Base-by-base conservation (phyloP, 37 sponge, comb jelly and placozoan species). In the Geodia barretti region DNA sequence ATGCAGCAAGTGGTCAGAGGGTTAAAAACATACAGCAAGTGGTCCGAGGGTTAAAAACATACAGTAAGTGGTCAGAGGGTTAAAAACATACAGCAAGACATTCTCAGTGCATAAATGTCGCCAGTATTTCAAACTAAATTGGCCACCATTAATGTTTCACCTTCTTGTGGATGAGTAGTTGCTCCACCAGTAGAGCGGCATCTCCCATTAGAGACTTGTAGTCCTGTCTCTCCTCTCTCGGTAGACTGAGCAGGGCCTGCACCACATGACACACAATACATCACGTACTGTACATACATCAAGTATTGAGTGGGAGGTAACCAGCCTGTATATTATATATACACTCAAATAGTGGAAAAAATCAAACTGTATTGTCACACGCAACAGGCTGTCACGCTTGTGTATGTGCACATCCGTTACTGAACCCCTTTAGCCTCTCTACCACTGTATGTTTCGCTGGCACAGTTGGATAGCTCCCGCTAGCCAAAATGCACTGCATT, bases 121-220 rank as follows among this genome's bases (percentile, higher is more conserved):
- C n/a, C n/a, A n/a, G n/a, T n/a, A n/a, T n/a, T n/a, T n/a, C n/a
- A 47, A 61, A 39, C 28, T 24, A 31, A 62, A 1, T 63, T 19
- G 35, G 54, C 9, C 20, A 77, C 4, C 19, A n/a, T 17, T 19
- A 67, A 33, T 24, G 30, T 24, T 78, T 41, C 24, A 96, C 97
- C 92, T 97, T 97, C 39, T 85, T 21, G 73, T 97, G 78, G 78
- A 97, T 92, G 35, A 97, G 73, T 58, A 97, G 85, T 83, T 97
- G 95, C 39, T 97, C 97, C 40, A 95, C 76, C 31, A 97, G 82
- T 39, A 89, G 64, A 14, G 78, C 23, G 29, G 95, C 92, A 14
- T 82, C 64, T 37, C 29, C 39, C 31, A 94, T 35, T 38, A 97
- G 77, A 20, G 35, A 47, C 33, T 75, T 47, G 62, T 91, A 96